Percentiles rank a stretch among this genome's conserved stretches.
phyloP scores from a whole-genome alignment of 1,140 invertebrate genomes.

The Panulirus ornatus region DNA sequence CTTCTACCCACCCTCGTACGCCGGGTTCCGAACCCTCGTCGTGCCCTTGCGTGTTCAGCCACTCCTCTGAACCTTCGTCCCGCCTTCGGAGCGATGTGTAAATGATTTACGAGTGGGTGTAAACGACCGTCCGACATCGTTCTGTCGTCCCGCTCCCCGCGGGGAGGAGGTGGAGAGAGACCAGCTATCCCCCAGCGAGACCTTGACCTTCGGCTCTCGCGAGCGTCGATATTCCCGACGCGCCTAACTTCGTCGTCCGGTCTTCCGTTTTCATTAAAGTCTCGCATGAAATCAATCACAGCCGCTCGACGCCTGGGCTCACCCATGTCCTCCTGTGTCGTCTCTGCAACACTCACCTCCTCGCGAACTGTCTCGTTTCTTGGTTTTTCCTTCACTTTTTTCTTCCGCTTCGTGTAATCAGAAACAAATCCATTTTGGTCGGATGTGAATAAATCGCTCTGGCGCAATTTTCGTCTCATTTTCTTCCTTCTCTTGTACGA shows the following conservation, averaged over 20 bases:
- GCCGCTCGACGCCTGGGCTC: too few relatives aligned
- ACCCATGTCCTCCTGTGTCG: too few relatives aligned
- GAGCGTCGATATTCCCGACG: not conserved
- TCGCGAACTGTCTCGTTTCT: too few relatives aligned
- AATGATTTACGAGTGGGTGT: too few relatives aligned
- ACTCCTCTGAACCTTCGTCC: not conserved
- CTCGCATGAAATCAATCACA: not conserved
- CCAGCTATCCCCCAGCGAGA: too few relatives aligned
- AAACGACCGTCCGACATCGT: too few relatives aligned
- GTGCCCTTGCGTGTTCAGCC: not conserved
- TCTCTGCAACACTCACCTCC: too few relatives aligned
- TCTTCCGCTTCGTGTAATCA: not conserved
- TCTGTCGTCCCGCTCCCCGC: not conserved
- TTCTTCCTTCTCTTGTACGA: not conserved
- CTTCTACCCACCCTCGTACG: not conserved
- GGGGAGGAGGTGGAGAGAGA: not conserved
- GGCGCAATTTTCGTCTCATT: not conserved
- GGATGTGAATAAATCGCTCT: not conserved
- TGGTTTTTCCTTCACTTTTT: not conserved
- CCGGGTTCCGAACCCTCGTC: not conserved
- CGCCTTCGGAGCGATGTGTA: too few relatives aligned
- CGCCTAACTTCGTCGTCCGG: not conserved
- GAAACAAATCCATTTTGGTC: not conserved
- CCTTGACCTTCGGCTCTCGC: not conserved
- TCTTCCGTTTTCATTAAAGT: not conserved